Evolutionary conservation across 2,113 vertebrate genomes (phyloP), one percentile per base, ranked within the genome.

Genomic region (Notothenia rossii): DNA sequence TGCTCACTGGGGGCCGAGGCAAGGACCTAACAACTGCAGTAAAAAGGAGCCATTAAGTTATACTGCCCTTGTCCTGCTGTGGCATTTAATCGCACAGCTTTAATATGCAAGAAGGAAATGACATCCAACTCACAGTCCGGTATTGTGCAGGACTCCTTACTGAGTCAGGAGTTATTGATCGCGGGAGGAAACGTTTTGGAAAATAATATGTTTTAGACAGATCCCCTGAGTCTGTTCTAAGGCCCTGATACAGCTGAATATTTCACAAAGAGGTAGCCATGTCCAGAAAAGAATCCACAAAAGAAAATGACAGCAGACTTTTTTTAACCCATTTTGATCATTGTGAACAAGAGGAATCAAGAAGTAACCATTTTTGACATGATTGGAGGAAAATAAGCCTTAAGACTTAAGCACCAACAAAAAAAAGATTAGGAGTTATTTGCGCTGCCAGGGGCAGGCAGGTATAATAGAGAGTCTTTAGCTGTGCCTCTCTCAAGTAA

Each of bases 61-160:
- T 88, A 92, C 83, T 77, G 87, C 90, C 86, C 85, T 91, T 90
- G 86, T 89, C 85, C 78, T 88, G 83, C 89, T 72, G 85, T 82
- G 84, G 82, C 49, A 71, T 93, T 91, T 89, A 92, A 94, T 91
- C 81, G 81, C 50, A 68, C 65, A 17, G 73, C 84, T 92, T 91
- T 93, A 89, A 92, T 90, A 82, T 83, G 84, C 73, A 74, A 82
- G 60, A 68, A 88, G 79, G 74, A 86, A 81, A 82, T 29, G 14
- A 65, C 70, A 67, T 70, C 74, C 65, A 65, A 69, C 78, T 77
- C 63, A 79, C 56, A 71, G 63, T 68, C 83, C 48, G 59, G 53
- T 80, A 68, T 71, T 29, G 53, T 58, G 18, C 43, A 75, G 66
- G 61, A 78, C 61, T 84, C 61, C 22, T 51, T 62, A 65, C 88